Base-by-base conservation (phyloP, 1,140 invertebrate genomes). In the Trichonephila clavipes region DNA sequence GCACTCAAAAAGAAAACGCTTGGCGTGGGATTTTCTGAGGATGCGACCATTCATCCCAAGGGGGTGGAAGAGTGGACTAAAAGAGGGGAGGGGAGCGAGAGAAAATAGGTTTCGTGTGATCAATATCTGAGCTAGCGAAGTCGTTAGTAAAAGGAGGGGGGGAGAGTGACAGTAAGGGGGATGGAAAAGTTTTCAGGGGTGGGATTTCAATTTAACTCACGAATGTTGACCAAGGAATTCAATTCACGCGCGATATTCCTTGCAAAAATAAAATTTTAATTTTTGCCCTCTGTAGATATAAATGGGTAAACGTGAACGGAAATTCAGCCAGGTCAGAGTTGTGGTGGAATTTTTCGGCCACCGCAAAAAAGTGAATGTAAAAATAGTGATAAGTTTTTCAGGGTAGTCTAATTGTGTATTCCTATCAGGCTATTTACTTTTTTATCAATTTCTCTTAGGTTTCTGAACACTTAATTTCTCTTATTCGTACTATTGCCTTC, bases 91-190 rank as follows among this genome's bases (percentile, higher is more conserved):
- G 90, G 58, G 28, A 59, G 66, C 14, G 34, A 44, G 90, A 66
- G 77, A 85, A 91, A 91, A 91, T 91, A 85, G 90, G 90, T 91
- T 91, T 85, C 69, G 19, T 81, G 77, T 91, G 90, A 91, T 91
- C 90, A 91, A 91, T 91, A 91, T 91, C 90, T 83, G 24, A 18
- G 72, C 72, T 44, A 34, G 90, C 5, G 59, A 24, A 44, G 72
- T 83, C 77, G 90, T 91, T 91, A 91, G 90, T 83, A 66, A 91
- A 40, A 58, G 81, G n/a, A n/a, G n/a, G n/a, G n/a, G n/a, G 90
- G 40, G 10, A 59, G 44, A n/a, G 61, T 34, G 28, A 40, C 24
- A 18, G 72, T 5, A 19, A 64, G 4, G 72, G 28, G 72, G 28
- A 18, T 34, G 72, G 28, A 77, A 77, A 77, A 77, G 72, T 77